A percentile compares a stretch with the other conserved stretches of the same genome.
phyloP scores from a whole-genome alignment of 1,140 invertebrate species.

The Anastatus disparis region DNA sequence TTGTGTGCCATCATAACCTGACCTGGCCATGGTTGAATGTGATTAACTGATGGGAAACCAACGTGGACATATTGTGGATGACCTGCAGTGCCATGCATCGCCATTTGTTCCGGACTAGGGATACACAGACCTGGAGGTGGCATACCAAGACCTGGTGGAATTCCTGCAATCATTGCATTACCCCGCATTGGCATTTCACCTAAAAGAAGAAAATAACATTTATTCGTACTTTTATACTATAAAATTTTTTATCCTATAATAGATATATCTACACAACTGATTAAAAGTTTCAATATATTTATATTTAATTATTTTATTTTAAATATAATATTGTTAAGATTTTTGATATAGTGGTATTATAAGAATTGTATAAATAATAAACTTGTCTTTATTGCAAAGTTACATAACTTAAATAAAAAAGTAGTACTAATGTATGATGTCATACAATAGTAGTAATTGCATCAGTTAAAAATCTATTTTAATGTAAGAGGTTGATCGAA shows the following conservation, averaged over 20 bases:
- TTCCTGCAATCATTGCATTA: conserved; percentile 49
- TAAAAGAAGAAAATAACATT: neutral
- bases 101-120: conserved; percentile 61
- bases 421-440: neutral
- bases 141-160: conserved; percentile 59
- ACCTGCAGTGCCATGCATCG: conserved; percentile 51
- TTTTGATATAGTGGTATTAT: neutral
- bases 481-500: conserved; percentile 18
- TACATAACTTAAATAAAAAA: neutral
- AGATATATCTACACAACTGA: neutral
- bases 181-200: conserved; percentile 25
- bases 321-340: neutral
- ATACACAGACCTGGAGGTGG: conserved; percentile 61
- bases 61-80: conserved; percentile 60
- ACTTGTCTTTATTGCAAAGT: neutral
- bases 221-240: neutral
- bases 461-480: conserved; percentile 9
- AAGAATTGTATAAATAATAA: neutral
- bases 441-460: neutral
- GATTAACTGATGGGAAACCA: conserved; percentile 61
- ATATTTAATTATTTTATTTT: neutral
- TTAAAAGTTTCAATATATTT: neutral
- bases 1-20: conserved; percentile 59
- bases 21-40: conserved; percentile 60
- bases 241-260: neutral